Base-by-base conservation (phyloP, 2,797 vertebrate genomes). In the Acipenser oxyrinchus region DNA sequence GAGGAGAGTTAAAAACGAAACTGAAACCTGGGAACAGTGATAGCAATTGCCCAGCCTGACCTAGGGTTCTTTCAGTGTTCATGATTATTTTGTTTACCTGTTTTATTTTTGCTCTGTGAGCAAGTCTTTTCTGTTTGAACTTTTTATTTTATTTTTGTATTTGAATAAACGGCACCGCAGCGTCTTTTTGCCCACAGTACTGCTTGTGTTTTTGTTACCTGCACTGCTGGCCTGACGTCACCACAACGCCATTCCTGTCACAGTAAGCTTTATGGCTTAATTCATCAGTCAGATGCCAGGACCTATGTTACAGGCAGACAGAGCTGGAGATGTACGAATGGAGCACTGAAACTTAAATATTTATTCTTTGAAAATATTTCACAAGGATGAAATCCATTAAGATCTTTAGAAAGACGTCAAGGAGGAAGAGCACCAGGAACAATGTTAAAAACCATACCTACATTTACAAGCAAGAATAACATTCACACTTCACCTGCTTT, bases 341-440 rank as follows among this genome's bases (percentile, higher is more conserved):
- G 55, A 57, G 1, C 51, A 4, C 15, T 18, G 15, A 11, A 58
- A 11, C 49, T 50, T 67, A 69, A 69, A 69, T 69, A 69, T 72
- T 72, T 69, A 69, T 60, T 48, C n/a, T 13, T 15, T 58, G 49
- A 9, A 61, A 69, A 64, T 50, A n/a, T 49, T 48, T 49, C 2
- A n/a, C 13, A 11, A 57, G 13, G 12, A 50, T 60, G 8, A 8
- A 62, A 51, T 72, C 57, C 50, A 60, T 53, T 50, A 58, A 58
- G 51, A 12, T 8, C 51, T 12, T 53, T 8, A 53, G 55, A 12
- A 58, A 58, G 55, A 58, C 13, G 55, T 11, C 9, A 58, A 2
- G 6, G 13, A 12, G 55, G 13, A 10, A 58, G 6, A 6, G 6
- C 9, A 58, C 11, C 11, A 58, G 2, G 55, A n/a, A 58, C 12